phyloP scores from a whole-genome alignment of 2,113 vertebrate genomes.

The Corythaeola cristata region DNA sequence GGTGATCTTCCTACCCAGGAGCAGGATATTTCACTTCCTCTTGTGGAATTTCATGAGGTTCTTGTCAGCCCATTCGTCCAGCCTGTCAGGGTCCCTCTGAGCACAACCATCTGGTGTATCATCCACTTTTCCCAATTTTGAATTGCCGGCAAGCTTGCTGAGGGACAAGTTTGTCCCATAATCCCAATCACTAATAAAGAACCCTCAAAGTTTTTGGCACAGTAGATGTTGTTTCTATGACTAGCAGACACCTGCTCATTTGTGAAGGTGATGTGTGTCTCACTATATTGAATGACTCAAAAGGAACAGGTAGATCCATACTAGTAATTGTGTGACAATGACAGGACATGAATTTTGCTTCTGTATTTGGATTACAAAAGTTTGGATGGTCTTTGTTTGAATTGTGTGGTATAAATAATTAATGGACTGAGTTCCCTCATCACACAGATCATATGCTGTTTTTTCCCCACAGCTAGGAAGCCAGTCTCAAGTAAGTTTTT shows the following conservation, averaged over 20 bases:
- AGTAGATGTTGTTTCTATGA: not conserved
- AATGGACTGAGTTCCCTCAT: not conserved
- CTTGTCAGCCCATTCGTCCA: not conserved
- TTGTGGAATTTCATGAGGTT: not conserved
- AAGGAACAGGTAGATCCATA: not conserved
- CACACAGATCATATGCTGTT: not conserved
- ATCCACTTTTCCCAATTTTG: not conserved
- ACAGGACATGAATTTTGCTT: not conserved
- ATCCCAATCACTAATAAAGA: not conserved
- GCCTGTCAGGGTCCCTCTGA: not conserved
- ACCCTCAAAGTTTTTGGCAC: not conserved
- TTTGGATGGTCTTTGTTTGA: not conserved
- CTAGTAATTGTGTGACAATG: not conserved
- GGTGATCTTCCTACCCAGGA: not conserved
- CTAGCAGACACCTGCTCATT: not conserved
- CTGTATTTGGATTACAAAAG: not conserved
- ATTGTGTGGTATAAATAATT: not conserved
- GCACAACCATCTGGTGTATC: not conserved
- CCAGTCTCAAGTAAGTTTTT: not conserved
- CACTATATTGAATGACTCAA: not conserved
- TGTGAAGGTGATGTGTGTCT: not conserved
- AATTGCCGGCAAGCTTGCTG: not conserved
- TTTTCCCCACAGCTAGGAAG: not conserved
- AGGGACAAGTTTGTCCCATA: not conserved
- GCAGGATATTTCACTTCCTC: not conserved